Base-by-base conservation (phyloP, 2,113 vertebrate species). In the Marmota monax region DNA sequence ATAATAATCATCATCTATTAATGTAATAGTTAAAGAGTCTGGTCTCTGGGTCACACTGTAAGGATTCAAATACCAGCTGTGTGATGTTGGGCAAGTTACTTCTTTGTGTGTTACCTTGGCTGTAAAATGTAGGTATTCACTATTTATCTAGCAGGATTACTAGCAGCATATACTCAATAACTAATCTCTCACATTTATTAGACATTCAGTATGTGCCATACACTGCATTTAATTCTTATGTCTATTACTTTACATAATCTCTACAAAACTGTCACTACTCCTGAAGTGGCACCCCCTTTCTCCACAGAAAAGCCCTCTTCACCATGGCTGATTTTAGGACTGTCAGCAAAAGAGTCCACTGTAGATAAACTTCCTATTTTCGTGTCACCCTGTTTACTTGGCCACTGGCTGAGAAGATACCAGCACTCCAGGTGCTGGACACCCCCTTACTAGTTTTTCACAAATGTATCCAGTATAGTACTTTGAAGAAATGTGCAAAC, bases 1-100 rank as follows among this genome's bases (percentile, higher is more conserved):
- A 91, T 77, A 84, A 94, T 61, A 95, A 93, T 95, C 84, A 94
- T n/a, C 83, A 93, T 58, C 72, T 88, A 72, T 82, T 92, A 92
- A 96, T 92, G 79, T 25, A 61, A 58, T 90, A 61, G 42, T 86
- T 95, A 97, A 45, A 92, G 83, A 84, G 14, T 37, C 79, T 37
- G 39, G 48, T 92, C 74, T 83, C 61, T 88, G 39, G 83, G 97
- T 90, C 39, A 80, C 34, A 74, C 34, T 56, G 13, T 42, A 65
- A 18, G 42, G 14, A 48, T 79, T 96, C 85, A 95, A 95, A 88
- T 87, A 25, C 77, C 82, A 96, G 73, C 58, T 93, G 85, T 72
- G 20, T 79, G 67, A 84, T 58, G 34, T 58, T 90, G 39, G 18
- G 53, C 25, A 96, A 84, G 73, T 92, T 84, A 94, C 25, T 92